A percentile compares a stretch with the other conserved stretches of the same genome.
These are phyloP conservation scores for Penaeus chinensis DNA, from an alignment of 1,140 invertebrate species.

Conservation along the genomic window DNA sequence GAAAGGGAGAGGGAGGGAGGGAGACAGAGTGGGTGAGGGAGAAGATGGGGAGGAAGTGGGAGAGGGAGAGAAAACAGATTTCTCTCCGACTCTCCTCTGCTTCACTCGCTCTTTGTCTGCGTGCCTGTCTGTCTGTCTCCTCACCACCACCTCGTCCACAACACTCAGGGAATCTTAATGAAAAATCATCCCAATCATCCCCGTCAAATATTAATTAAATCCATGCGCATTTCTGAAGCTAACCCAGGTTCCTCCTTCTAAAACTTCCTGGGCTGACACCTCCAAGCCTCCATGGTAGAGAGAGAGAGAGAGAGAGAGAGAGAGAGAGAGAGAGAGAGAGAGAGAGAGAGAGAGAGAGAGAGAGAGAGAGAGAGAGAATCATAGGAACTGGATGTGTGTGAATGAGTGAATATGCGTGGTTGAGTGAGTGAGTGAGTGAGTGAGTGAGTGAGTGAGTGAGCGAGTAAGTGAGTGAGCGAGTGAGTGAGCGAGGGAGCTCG, in stretches of 20 bases:
- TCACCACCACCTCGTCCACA: background rate
- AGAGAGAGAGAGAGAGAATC: background rate
- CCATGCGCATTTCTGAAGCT: background rate
- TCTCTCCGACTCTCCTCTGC: too few species aligned
- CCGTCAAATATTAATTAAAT: background rate
- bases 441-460: too few species aligned
- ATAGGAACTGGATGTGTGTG: background rate
- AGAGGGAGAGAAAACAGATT: too few species aligned
- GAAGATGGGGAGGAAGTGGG: too few species aligned
- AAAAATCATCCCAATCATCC: background rate
- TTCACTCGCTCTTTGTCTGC: background rate
- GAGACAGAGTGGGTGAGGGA: too few species aligned
- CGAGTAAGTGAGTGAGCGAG: too few species aligned
- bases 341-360: constrained; percentile 15
- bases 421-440: too few species aligned
- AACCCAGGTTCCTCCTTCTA: background rate
- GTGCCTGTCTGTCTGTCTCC: background rate
- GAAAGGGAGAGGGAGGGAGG: too few species aligned
- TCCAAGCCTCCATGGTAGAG: background rate
- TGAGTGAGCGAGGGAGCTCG: too few species aligned
- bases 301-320: background rate
- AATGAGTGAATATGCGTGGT: too few species aligned
- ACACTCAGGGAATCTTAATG: background rate
- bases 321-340: background rate
- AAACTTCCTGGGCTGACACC: background rate